Base-by-base conservation (phyloP, 53 echinoderm and acorn worm species). In the Patiria pectinifera region DNA sequence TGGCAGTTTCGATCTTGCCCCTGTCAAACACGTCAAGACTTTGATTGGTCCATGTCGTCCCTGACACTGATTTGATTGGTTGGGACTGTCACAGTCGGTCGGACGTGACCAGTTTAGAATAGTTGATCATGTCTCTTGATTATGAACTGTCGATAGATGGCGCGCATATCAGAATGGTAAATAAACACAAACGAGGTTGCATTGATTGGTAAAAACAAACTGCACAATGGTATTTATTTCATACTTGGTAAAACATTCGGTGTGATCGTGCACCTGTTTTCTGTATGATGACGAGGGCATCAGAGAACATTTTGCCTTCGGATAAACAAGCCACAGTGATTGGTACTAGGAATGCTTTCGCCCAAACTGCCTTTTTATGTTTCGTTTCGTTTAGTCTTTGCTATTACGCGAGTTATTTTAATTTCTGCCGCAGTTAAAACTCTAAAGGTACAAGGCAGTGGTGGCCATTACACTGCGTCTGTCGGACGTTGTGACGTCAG, bases 141-240 rank as follows among this genome's bases (percentile, higher is more conserved):
- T 86, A n/a, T 23, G 4, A 23, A 74, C n/a, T 86, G 86, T 75
- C 76, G 86, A 86, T 48, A 75, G 86, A 86, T 75, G 76, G 59
- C 10, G 76, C 5, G 48, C 45, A 79, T 45, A 24, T 74, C n/a
- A 24, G 74, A 74, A n/a, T 24, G 24, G 74, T n/a, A 74, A 74
- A 74, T 23, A 23, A 74, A 74, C 22, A n/a, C 9, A 23, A 74
- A 74, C 10, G 74, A 74, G 15, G 74, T 18, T 7, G 74, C 3
- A 74, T 74, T 74, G 74, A 74, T 74, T 74, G 6, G 74, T 74
- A n/a, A n/a, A 74, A 23, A 24, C 22, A 74, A n/a, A 74, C 19
- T 23, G 24, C 22, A 74, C 6, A n/a, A 2, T 24, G 3, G 74
- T 74, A 10, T n/a, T 23, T 74, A 6, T 23, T 74, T 74, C 18